Conservation (phyloP, 2,113 vertebrate genomes). For the Callorhinus ursinus region DNA sequence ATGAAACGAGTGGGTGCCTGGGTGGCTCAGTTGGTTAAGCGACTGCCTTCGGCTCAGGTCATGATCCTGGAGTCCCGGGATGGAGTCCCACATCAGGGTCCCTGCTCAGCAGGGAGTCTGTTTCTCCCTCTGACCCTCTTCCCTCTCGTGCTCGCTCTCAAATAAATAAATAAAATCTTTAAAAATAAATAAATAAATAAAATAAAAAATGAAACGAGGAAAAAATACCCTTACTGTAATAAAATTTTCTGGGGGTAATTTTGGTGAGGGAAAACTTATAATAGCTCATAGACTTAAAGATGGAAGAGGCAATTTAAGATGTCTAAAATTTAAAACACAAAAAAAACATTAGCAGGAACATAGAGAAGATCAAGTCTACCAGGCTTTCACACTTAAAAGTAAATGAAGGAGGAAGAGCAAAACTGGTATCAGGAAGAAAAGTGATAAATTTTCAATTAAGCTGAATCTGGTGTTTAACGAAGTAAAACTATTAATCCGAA, state of each 20-base stretch:
- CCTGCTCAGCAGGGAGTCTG: too few relatives aligned
- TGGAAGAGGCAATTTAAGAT: slow-evolving; percentile 25
- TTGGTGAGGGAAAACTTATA: not conserved
- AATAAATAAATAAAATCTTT: too few relatives aligned
- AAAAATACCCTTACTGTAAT: not conserved
- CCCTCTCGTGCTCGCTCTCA: too few relatives aligned
- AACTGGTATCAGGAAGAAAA: slow-evolving; percentile 21
- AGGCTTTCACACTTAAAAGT: not conserved
- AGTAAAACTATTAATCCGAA: slow-evolving; percentile 46
- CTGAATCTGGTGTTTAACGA: slow-evolving; percentile 26
- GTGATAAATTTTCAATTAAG: slow-evolving; percentile 1
- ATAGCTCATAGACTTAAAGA: slow-evolving; percentile 43
- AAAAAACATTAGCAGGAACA: slow-evolving; percentile 44
- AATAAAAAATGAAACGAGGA: slow-evolving; percentile 18
- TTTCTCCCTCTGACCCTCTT: too few relatives aligned
- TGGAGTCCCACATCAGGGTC: too few relatives aligned
- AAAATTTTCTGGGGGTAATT: slow-evolving; percentile 22
- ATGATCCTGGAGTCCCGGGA: too few relatives aligned
- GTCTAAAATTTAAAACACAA: slow-evolving; percentile 19
- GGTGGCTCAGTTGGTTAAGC: too few relatives aligned
- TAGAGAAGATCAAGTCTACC: not conserved
- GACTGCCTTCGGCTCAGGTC: too few relatives aligned
- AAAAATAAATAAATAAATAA: too few relatives aligned
- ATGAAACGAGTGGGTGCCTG: too few relatives aligned
- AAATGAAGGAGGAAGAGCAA: slow-evolving; percentile 28